Base-by-base conservation (phyloP, 2,888 invertebrate genomes). In the Caenorhabditis sp. region DNA sequence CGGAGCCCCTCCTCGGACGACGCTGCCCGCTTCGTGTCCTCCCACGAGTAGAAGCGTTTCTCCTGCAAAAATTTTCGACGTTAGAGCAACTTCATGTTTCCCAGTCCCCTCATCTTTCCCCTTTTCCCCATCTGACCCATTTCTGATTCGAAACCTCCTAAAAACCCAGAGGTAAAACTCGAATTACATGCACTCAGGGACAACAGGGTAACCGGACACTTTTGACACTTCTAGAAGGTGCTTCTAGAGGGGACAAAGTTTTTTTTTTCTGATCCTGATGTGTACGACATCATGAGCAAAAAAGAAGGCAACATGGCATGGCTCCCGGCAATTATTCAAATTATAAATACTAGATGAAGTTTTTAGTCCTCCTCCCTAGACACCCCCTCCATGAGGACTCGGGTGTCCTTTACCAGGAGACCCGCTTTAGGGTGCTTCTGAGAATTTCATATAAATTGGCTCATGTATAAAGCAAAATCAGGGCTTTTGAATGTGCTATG, bases 31-130 rank as follows among this genome's bases (percentile, higher is more conserved):
- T 80, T 79, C 19, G 80, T 47, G 41, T 83, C 83, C 38, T 80
- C 83, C 83, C 83, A 83, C n/a, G 80, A 80, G 64, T 83, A 83
- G 75, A 83, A 83, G 35, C 83, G 24, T 44, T 83, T 83, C 1
- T 72, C 80, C 83, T 83, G 69, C 22, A 83, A 79, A 19, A 16
- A 19, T 26, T 54, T 51, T 26, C 14, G 12, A 19, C 26, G 8
- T 54, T 26, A n/a, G 54, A 7, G 3, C 3, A 44, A 47, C 5
- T 7, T 3, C 47, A 14, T 47, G 8, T 54, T 54, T 26, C 10
- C 22, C 24, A 44, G 10, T 41, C 19, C 31, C 31, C 8, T 35
- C n/a, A n/a, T n/a, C n/a, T n/a, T 35, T 35, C 31, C 31, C 31
- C 31, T 6, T n/a, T 31, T 7, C 31, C 10, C 38, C 38, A 10